phyloP scores from a whole-genome alignment of 2,797 vertebrate genomes.

The Poeciliopsis paucimaculata region DNA sequence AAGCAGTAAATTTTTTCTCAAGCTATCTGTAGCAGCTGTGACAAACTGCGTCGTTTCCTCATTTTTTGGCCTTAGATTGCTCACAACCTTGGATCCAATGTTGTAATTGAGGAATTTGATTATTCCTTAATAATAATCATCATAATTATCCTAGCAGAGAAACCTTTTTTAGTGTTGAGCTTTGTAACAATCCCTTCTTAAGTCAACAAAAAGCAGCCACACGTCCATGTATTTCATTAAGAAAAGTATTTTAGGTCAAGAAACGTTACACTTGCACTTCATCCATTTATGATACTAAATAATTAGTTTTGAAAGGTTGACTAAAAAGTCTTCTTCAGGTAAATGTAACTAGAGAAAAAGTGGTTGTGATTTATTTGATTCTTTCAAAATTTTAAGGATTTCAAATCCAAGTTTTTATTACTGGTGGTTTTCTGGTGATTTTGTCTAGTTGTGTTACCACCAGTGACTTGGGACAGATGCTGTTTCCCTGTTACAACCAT shows the following conservation, averaged over 20 bases:
- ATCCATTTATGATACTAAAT: neutral
- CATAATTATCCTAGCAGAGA: neutral
- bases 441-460: constrained; percentile 41
- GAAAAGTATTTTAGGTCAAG: neutral
- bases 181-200: neutral
- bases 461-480: constrained; percentile 29
- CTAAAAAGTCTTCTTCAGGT: neutral
- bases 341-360: neutral
- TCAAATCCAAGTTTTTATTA: constrained; percentile 12
- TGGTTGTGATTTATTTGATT: neutral
- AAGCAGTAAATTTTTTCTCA: neutral
- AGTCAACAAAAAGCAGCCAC: neutral
- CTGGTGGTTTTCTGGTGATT: constrained; percentile 45
- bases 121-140: neutral
- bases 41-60: neutral
- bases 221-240: neutral
- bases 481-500: constrained; percentile 30
- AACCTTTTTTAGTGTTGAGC: too few species aligned
- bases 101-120: too few species aligned
- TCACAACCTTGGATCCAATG: neutral
- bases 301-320: neutral
- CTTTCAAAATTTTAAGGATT: neutral
- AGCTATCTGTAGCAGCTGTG: neutral
- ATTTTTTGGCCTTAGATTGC: neutral
- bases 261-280: neutral